A percentile compares a stretch with the other conserved stretches of the same genome.
phyloP scores from a whole-genome alignment of 2,797 vertebrate genomes.

The Danio tinwini region DNA sequence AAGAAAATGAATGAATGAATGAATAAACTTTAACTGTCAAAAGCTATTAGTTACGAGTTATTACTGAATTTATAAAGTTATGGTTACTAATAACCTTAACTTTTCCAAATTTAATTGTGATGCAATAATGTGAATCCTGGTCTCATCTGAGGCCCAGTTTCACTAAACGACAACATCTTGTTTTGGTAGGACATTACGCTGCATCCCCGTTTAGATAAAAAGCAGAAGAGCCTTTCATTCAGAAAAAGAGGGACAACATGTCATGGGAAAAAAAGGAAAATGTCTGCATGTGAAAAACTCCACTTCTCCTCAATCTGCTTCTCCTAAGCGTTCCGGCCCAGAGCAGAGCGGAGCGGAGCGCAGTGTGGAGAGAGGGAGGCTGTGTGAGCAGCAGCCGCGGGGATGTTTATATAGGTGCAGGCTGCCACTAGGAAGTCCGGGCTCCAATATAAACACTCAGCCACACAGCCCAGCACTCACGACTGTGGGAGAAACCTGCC shows the following conservation, averaged over 20 bases:
- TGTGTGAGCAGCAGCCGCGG: conserved; percentile 75
- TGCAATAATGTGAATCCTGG: too few relatives aligned
- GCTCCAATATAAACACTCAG: conserved; percentile 87
- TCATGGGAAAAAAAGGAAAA: conserved; percentile 54
- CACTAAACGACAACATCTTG: background rate
- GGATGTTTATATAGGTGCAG: conserved; percentile 88
- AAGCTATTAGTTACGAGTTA: too few relatives aligned
- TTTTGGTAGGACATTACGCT: background rate
- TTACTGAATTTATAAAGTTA: too few relatives aligned
- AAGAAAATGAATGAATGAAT: too few relatives aligned
- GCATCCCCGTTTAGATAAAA: conserved; percentile 1
- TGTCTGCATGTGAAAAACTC: conserved; percentile 60
- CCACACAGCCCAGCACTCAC: conserved; percentile 82
- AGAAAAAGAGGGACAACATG: conserved; percentile 56
- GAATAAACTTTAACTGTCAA: too few relatives aligned
- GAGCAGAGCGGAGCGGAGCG: conserved; percentile 37
- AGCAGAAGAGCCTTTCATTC: conserved; percentile 50
- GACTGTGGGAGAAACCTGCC: conserved; percentile 87
- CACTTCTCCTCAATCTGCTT: conserved; percentile 41
- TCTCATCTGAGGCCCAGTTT: too few relatives aligned
- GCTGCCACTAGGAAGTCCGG: conserved; percentile 88
- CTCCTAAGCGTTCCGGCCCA: conserved; percentile 57
- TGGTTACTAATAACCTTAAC: too few relatives aligned
- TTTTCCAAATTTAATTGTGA: too few relatives aligned
- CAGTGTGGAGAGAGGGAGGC: conserved; percentile 38